Evolutionary conservation across 2,888 invertebrate genomes (phyloP), one percentile per base, ranked within the genome.

Genomic region (Clitarchus hookeri): DNA sequence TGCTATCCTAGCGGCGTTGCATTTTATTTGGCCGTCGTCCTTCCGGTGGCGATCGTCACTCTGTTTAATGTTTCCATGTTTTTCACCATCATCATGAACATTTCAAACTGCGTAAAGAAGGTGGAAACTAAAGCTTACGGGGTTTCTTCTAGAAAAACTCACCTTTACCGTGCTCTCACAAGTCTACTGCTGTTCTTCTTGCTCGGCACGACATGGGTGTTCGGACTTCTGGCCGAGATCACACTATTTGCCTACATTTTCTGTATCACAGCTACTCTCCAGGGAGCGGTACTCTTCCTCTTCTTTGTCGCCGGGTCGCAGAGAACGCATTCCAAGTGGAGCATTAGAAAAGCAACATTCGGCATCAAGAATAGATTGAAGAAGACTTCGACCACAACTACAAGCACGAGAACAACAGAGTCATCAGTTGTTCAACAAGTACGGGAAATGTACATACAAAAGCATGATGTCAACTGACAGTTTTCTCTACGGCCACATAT

Each of bases 211-310:
- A 93, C 94, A 0, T 94, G 94, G 94, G 91, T 94, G 44, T 94
- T 94, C 89, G 94, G 94, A 11, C 90, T 94, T 54, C 91, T 94
- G 88, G 93, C 25, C 16, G 9, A 27, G 25, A 65, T 65, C 82
- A 82, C 25, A 65, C 23, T 85, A 16, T 86, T 26, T 79, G 78
- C 84, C n/a, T 85, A 94, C 89, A 90, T 94, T 0, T 94, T 94
- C 89, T 94, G 94, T 89, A 89, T 94, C 25, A 94, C 94, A 0
- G 93, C 94, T 8, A 94, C 94, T 0, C 88, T 94, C 26, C 94
- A 94, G 89, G 94, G 94, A 0, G 94, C 94, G 89, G 93, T 94
- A 13, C 91, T 94, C 23, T 94, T 94, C 89, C 89, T 94, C 25
- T 94, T 94, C 90, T 94, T 94, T 89, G 92, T 94, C 11, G 89